Percentiles rank a stretch among this genome's conserved stretches.
Evolutionary conservation across 2,797 vertebrate species (phyloP).

Genomic region (Molossus alvarezi): DNA sequence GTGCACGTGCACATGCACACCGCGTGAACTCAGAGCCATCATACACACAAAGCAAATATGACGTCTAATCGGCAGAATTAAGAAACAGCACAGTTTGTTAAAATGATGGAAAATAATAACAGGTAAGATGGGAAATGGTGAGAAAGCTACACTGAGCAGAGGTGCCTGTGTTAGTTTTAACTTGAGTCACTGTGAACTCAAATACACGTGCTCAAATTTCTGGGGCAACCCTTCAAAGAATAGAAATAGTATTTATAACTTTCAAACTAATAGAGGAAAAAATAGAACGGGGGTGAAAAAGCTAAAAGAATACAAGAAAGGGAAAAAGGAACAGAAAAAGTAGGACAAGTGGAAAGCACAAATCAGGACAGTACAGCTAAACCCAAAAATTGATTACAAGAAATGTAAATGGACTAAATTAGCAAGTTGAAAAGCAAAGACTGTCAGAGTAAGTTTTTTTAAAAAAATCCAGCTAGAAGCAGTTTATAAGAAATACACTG

Average conservation of each 20-base stretch:
- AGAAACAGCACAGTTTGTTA: background rate
- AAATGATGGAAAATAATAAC: background rate
- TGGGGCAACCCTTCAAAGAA: background rate
- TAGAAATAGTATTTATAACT: background rate
- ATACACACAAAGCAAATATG: background rate
- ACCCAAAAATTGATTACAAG: too few species aligned
- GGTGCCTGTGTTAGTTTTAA: background rate
- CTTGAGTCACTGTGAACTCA: background rate
- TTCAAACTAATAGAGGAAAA: background rate
- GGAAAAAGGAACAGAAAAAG: background rate
- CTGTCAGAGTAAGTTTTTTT: background rate
- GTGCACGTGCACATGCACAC: background rate
- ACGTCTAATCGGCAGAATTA: background rate
- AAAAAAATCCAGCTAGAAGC: background rate
- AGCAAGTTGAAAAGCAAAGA: background rate
- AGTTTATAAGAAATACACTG: background rate
- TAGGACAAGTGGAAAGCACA: background rate
- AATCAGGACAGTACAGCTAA: accelerated
- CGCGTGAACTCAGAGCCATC: background rate
- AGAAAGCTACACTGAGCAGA: background rate
- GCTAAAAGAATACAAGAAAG: background rate
- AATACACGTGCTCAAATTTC: background rate
- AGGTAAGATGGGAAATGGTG: background rate
- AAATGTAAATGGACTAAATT: background rate
- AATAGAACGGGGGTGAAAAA: background rate